A percentile compares a stretch with the other conserved stretches of the same genome.
These are phyloP conservation scores for Minunthozetes semirufus DNA, from an alignment of 2,888 invertebrate genomes.

Conservation along the genomic window DNA sequence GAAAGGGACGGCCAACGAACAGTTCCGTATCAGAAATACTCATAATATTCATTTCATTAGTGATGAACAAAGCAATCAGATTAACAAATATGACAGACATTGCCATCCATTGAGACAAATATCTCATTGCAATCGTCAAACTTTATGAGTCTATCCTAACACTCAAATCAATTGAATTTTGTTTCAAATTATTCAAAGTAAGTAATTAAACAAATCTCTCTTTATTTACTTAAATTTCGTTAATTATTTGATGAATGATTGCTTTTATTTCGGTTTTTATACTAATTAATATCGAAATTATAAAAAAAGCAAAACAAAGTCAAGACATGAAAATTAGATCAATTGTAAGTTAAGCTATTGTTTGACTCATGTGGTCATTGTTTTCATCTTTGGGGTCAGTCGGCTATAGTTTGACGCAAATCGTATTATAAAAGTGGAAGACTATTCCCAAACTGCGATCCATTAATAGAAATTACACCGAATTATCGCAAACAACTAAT, in stretches of 20 bases:
- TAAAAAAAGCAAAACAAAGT: not conserved
- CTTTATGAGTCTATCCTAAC: not conserved
- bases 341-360: not conserved
- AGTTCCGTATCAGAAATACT: not conserved
- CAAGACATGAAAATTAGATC: not conserved
- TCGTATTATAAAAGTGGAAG: constrained; percentile 13
- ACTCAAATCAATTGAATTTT: not conserved
- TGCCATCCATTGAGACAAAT: not conserved
- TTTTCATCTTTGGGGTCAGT: not conserved
- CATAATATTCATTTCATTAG: not conserved
- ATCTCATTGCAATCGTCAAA: not conserved
- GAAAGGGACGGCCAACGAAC: not conserved
- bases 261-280: not conserved
- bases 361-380: not conserved
- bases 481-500: constrained; percentile 28
- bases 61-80: constrained; percentile 36
- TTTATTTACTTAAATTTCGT: not conserved
- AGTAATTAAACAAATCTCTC: not conserved
- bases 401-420: not conserved
- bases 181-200: too few relatives aligned
- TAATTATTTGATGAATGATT: not conserved
- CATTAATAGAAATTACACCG: constrained; percentile 21
- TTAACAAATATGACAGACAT: constrained; percentile 11
- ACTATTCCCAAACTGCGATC: not conserved
- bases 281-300: not conserved